Conservation (phyloP, 2,113 vertebrate species). For the Thunnus thynnus region DNA sequence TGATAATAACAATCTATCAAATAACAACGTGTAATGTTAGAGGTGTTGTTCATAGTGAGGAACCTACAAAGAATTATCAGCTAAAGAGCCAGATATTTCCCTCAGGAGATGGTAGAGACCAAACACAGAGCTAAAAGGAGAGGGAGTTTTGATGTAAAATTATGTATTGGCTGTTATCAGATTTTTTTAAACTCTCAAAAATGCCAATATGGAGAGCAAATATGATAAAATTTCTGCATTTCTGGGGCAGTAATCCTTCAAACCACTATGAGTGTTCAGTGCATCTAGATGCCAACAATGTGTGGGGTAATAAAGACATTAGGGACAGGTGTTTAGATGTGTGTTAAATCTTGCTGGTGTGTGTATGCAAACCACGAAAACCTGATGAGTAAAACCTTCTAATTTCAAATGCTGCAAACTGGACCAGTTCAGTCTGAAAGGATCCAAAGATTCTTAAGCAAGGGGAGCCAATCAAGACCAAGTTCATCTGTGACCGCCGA, state of each 20-base stretch:
- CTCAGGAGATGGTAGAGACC: too few relatives aligned
- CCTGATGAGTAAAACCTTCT: not conserved
- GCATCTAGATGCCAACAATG: not conserved
- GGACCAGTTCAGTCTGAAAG: not conserved
- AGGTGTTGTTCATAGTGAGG: too few relatives aligned
- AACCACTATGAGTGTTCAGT: not conserved
- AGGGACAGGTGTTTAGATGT: not conserved
- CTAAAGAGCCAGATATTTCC: too few relatives aligned
- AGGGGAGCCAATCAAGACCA: not conserved
- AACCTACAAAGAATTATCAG: too few relatives aligned
- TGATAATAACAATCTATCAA: too few relatives aligned
- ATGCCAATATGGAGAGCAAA: not conserved
- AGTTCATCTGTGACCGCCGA: constrained; percentile 7
- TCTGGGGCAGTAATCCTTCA: constrained; percentile 16
- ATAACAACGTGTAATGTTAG: too few relatives aligned
- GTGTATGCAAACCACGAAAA: not conserved
- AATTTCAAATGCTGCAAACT: not conserved
- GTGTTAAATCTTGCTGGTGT: not conserved
- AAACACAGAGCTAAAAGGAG: too few relatives aligned
- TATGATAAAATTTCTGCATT: constrained; percentile 2
- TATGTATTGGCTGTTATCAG: not conserved
- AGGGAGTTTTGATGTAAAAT: too few relatives aligned
- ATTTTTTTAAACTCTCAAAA: not conserved
- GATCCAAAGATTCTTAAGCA: not conserved
- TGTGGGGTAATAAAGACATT: constrained; percentile 21